These are phyloP conservation scores for Papilio machaon DNA, from an alignment of 1,140 invertebrate genomes.

Conservation along the genomic window DNA sequence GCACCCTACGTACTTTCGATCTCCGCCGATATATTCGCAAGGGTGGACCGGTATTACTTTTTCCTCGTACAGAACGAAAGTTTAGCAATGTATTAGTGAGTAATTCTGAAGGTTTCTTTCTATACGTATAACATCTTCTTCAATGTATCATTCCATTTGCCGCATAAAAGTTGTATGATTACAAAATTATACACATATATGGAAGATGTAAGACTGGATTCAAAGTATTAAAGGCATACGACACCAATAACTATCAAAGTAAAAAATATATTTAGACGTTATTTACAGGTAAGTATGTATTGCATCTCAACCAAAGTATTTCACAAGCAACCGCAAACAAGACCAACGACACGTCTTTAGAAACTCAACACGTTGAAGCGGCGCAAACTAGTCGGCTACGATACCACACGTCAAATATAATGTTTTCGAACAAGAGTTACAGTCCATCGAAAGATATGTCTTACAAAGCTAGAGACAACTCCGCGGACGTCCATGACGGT, in stretches of 20 bases:
- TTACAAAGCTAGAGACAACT: slow-evolving; percentile 51
- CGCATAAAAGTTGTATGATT: background rate
- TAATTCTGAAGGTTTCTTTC: background rate
- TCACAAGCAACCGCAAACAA: slow-evolving; percentile 29
- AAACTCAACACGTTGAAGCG: slow-evolving; percentile 35
- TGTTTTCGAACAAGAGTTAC: slow-evolving; percentile 59
- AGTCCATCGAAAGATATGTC: slow-evolving; percentile 49
- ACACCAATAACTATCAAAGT: background rate
- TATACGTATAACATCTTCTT: background rate
- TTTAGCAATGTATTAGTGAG: slow-evolving; percentile 17
- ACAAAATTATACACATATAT: background rate
- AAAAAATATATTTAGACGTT: background rate
- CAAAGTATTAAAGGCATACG: background rate
- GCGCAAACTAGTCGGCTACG: slow-evolving; percentile 50
- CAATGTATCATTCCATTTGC: background rate
- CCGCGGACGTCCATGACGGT: slow-evolving; percentile 59
- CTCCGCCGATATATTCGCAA: slow-evolving; percentile 53
- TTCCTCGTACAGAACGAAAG: slow-evolving; percentile 15
- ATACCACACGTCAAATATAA: slow-evolving; percentile 50
- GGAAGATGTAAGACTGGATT: background rate
- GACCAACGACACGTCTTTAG: slow-evolving; percentile 28
- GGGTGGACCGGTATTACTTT: slow-evolving; percentile 35
- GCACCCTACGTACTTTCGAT: slow-evolving; percentile 63
- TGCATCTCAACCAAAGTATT: slow-evolving; percentile 27
- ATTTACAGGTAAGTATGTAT: background rate